A percentile compares a stretch with the other conserved stretches of the same genome.
These are phyloP conservation scores for Actinia tenebrosa DNA, from an alignment of 64 coral and sea anemone genomes.

Conservation along the genomic window DNA sequence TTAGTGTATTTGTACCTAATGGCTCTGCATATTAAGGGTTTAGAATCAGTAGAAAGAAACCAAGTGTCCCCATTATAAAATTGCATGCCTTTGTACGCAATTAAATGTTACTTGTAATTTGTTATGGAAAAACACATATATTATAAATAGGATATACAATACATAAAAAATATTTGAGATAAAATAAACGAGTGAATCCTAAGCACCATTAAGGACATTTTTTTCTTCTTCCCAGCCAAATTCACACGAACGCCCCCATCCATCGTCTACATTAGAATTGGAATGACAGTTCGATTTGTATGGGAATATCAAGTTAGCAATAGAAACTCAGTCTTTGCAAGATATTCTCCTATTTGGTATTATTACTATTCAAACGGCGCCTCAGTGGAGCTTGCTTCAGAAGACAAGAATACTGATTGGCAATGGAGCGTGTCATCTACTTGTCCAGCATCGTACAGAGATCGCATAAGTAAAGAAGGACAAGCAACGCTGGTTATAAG, in stretches of 20 bases:
- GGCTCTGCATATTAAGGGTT: too few relatives aligned
- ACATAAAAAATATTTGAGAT: too few relatives aligned
- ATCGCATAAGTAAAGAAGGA: background rate
- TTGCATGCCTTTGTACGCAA: too few relatives aligned
- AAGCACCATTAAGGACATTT: too few relatives aligned
- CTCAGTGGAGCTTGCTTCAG: conserved; percentile 7
- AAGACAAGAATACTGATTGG: background rate
- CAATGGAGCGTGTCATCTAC: background rate
- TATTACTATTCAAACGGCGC: background rate
- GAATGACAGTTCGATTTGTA: background rate
- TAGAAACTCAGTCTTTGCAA: background rate
- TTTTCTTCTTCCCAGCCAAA: background rate
- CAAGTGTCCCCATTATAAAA: too few relatives aligned
- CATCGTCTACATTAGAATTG: background rate
- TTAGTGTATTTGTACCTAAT: too few relatives aligned
- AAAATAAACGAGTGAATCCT: too few relatives aligned
- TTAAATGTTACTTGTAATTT: too few relatives aligned
- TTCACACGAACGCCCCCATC: background rate
- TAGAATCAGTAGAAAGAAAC: too few relatives aligned
- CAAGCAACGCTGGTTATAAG: background rate
- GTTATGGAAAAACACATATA: too few relatives aligned
- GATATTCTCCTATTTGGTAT: conserved; percentile 11
- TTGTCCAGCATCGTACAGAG: background rate
- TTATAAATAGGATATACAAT: too few relatives aligned
- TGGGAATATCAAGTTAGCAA: background rate